Conservation (phyloP, 2,888 invertebrate species). For the Formica aserva region DNA sequence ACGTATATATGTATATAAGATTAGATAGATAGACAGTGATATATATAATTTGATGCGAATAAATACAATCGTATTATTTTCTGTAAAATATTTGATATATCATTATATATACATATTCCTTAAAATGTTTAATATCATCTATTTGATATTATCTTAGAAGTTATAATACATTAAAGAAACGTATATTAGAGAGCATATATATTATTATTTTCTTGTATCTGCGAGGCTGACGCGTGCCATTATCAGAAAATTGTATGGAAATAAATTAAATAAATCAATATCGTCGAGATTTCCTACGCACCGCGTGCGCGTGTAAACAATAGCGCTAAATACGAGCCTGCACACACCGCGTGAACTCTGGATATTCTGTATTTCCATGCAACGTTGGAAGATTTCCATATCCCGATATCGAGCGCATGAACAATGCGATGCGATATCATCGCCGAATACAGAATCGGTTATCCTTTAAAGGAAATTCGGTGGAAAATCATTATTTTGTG, state of each 20-base stretch:
- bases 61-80: not conserved
- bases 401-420: constrained; percentile 47
- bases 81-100: not conserved
- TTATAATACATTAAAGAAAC: not conserved
- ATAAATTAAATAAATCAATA: constrained; percentile 71
- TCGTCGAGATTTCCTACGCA: constrained; percentile 59
- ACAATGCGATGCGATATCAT: constrained; percentile 49
- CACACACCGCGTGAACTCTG: constrained; percentile 47
- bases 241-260: constrained; percentile 57
- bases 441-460: constrained; percentile 40
- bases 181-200: not conserved
- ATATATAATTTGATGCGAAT: not conserved
- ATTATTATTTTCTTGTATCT: constrained; percentile 3
- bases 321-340: constrained; percentile 57
- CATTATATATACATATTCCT: not conserved
- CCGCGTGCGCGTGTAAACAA: constrained; percentile 63
- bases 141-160: not conserved
- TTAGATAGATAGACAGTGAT: not conserved
- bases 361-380: constrained; percentile 50
- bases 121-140: not conserved
- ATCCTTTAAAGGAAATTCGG: constrained; percentile 39
- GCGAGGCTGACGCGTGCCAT: constrained; percentile 13
- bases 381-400: constrained; percentile 65
- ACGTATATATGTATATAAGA: not conserved
- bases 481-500: constrained; percentile 10